Percentiles rank a stretch among this genome's conserved stretches.
Evolutionary conservation across 2,888 invertebrate genomes (phyloP).

Genomic region (Nephrotoma flavescens): DNA sequence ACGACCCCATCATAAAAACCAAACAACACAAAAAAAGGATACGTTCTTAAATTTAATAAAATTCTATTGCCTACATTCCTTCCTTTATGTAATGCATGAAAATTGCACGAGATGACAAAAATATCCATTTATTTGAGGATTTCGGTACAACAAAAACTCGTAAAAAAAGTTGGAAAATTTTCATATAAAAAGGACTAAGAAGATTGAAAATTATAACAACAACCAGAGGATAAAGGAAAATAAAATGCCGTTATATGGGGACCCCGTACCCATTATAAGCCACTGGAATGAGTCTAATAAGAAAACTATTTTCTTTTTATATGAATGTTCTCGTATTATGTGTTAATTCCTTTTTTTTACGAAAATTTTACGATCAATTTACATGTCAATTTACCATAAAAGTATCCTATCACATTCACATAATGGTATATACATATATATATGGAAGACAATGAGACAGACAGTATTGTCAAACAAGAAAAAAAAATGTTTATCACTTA

Average conservation of each 20-base stretch:
- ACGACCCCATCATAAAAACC: background rate
- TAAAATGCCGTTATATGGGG: background rate
- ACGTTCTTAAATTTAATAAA: background rate
- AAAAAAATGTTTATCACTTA: background rate
- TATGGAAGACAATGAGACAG: background rate
- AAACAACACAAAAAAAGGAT: background rate
- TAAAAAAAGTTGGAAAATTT: background rate
- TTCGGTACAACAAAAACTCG: background rate
- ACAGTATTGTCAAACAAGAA: background rate
- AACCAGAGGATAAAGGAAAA: background rate
- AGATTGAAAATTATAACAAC: background rate
- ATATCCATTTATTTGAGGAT: background rate
- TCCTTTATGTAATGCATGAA: background rate
- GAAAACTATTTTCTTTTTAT: background rate
- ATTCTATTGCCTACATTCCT: background rate
- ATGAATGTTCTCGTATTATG: background rate
- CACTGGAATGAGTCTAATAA: background rate
- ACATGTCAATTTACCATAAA: background rate
- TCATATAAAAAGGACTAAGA: background rate
- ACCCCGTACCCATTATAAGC: background rate
- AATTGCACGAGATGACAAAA: background rate
- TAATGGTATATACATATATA: background rate
- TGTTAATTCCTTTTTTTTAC: background rate
- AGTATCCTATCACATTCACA: background rate
- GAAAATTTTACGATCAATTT: background rate